phyloP scores from a whole-genome alignment of 53 echinoderm and acorn worm genomes.

The Astropecten irregularis region DNA sequence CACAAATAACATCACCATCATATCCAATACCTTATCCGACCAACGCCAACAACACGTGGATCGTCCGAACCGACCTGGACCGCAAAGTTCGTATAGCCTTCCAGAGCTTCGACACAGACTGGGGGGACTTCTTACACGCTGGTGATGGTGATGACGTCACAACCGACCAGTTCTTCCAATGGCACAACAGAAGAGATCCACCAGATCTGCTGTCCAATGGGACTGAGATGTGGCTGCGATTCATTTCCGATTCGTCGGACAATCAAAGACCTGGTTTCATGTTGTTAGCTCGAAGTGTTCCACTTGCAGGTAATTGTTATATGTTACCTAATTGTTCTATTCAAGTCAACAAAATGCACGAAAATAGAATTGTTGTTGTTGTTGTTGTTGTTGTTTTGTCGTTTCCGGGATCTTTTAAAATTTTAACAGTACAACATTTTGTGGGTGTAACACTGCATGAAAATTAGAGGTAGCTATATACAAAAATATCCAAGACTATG shows the following conservation, averaged over 20 bases:
- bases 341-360: too few relatives aligned
- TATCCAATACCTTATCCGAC: not conserved
- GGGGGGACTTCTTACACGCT: not conserved
- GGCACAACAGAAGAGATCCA: not conserved
- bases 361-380: too few relatives aligned
- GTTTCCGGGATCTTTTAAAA: too few relatives aligned
- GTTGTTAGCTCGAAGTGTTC: not conserved
- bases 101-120: not conserved
- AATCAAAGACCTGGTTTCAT: too few relatives aligned
- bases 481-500: too few relatives aligned
- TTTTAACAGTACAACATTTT: too few relatives aligned
- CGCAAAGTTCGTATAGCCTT: not conserved
- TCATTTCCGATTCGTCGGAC: not conserved
- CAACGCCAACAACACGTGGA: not conserved
- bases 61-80: not conserved
- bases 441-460: too few relatives aligned
- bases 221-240: not conserved
- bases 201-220: not conserved
- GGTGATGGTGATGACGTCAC: not conserved
- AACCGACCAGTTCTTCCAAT: not conserved
- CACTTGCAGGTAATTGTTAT: not conserved
- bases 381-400: too few relatives aligned
- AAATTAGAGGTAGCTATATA: too few relatives aligned
- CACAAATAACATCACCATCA: too few relatives aligned
- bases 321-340: too few relatives aligned